Percentiles rank a stretch among this genome's conserved stretches.
Conservation (phyloP, 2,113 vertebrate species). For the Siniperca knerii region DNA sequence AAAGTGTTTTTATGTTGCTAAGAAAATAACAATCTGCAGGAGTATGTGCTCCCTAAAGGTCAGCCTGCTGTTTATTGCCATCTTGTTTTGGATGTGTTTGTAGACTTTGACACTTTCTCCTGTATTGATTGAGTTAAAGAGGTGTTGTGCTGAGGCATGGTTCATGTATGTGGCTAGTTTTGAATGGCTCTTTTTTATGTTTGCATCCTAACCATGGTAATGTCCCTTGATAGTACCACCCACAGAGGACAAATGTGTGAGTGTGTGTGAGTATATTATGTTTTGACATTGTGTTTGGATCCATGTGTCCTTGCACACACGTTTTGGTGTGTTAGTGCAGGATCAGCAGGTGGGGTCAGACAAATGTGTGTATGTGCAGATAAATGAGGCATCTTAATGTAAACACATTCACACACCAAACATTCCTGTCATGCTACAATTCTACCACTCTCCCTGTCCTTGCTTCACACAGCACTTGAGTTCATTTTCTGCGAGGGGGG, state of each 20-base stretch:
- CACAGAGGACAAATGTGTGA: neutral
- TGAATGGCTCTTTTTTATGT: neutral
- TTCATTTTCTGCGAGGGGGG: neutral
- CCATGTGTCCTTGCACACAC: constrained; percentile 17
- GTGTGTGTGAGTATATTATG: neutral
- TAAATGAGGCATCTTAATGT: constrained; percentile 26
- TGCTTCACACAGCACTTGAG: neutral
- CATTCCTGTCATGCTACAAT: neutral
- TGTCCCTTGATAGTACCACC: neutral
- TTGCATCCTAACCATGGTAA: neutral
- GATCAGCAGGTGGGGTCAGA: constrained; percentile 20
- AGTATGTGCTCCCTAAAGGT: constrained; percentile 2
- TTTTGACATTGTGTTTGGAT: constrained; percentile 7
- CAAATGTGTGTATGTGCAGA: constrained; percentile 15
- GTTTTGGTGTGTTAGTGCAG: constrained; percentile 31
- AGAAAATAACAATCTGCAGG: constrained; percentile 4
- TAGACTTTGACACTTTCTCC: neutral
- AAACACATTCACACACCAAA: constrained; percentile 10
- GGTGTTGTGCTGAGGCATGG: neutral
- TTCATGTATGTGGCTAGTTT: neutral
- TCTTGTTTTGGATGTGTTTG: constrained; percentile 1
- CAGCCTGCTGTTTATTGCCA: constrained; percentile 16
- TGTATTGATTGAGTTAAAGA: neutral
- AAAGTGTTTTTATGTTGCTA: constrained; percentile 4
- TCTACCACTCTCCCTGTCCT: constrained; percentile 6